Base-by-base conservation (phyloP, 2,888 invertebrate species). In the Atrina japonica region DNA sequence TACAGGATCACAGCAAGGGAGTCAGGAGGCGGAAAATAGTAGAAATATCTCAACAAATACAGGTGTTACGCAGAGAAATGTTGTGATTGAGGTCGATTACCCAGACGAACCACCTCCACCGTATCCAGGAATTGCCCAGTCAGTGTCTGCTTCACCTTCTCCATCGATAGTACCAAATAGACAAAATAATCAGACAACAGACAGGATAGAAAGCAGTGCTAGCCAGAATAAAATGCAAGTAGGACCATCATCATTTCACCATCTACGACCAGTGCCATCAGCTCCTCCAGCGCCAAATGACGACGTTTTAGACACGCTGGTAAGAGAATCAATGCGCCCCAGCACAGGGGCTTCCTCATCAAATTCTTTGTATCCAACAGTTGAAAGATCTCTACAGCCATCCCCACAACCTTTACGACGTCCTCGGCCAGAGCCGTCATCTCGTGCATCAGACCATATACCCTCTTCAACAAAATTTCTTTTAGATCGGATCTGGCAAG, bases 81-180 rank as follows among this genome's bases (percentile, higher is more conserved):
- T 56, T 56, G 18, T 56, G 21, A 56, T 56, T 21, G 56, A 56
- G 35, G 40, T 56, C 6, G 35, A 40, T 43, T 41, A 41, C 27
- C 47, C 61, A 0, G 61, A 61, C 5, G 61, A 61, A 35, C 61
- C 61, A 1, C 61, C 61, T 23, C 61, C 61, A 14, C 61, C 61
- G 9, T 61, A 61, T 23, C 49, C 61, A 1, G 61, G 61, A 3
- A 14, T 30, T 29, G 14, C 30, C 9, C 18, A 52, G 14, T 52
- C 52, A 6, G 23, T 23, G 21, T 21, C 52, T 7, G 23, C 14
- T 11, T 35, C 35, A 11, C 35, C 35, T 7, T 7, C 5, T 5
- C 35, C 35, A 35, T 35, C 35, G n/a, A n/a, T n/a, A n/a, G n/a
- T n/a, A n/a, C n/a, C n/a, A n/a, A n/a, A n/a, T n/a, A n/a, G n/a